Base-by-base conservation (phyloP, 2,888 invertebrate genomes). In the Ctena decussata region DNA sequence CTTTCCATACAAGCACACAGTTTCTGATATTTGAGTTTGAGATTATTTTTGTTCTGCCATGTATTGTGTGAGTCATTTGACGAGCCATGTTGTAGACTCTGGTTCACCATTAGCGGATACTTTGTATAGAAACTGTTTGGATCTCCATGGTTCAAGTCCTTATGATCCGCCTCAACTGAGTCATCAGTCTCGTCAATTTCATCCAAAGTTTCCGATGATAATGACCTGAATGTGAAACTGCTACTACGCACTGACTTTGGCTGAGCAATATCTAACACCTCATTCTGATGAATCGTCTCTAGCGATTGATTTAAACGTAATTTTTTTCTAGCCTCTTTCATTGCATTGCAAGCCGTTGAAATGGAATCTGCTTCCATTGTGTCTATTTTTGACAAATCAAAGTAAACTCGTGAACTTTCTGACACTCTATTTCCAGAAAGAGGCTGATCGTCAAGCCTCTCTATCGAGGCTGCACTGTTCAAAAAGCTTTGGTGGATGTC, bases 351-450 rank as follows among this genome's bases (percentile, higher is more conserved):
- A 15, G 84, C 81, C 65, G 39, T 81, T 79, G 77, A 87, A 78
- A 27, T 76, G 1, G 86, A 81, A 44, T 92, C 90, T 41, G 86
- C 85, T 71, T 92, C 87, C 69, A 80, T 81, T 24, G 85, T 90
- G 41, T 94, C 94, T 18, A 94, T 93, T 72, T 93, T 94, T 0
- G 95, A 95, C 37, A 96, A 87, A 88, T 96, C 96, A 86, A 95
- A 94, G 87, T 95, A 96, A 21, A 95, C 95, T 72, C 92, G 91
- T 27, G 95, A 94, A 84, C 95, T 95, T 86, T 95, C 95, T 0
- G 95, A 95, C 11, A 95, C 93, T 46, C 92, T 91, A 27, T 87
- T 86, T 12, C 84, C 89, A 18, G 82, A 77, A 32, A 84, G 44
- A 2, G 83, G 86, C 18, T 75, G 71, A 3, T 72, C 74, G 74